A percentile compares a stretch with the other conserved stretches of the same genome.
Conservation (phyloP, 2,888 invertebrate species). For the Volucella inflata region DNA sequence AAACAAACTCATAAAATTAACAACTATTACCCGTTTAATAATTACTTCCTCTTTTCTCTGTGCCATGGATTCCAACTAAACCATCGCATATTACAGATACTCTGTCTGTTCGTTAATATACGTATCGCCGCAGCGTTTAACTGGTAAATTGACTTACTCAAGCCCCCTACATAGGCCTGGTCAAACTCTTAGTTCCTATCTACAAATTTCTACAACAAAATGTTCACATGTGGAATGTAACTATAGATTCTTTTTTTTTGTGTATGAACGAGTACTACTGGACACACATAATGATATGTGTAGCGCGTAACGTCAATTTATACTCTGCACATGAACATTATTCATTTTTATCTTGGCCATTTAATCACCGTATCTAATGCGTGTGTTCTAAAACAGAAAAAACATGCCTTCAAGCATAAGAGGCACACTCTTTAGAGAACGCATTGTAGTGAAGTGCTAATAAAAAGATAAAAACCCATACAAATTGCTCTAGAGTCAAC, state of each 20-base stretch:
- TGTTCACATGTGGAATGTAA: slow-evolving; percentile 1
- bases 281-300: slow-evolving; percentile 24
- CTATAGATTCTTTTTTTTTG: slow-evolving; percentile 46
- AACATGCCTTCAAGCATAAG: slow-evolving; percentile 21
- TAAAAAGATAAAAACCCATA: slow-evolving; percentile 58
- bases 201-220: slow-evolving; percentile 6
- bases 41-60: slow-evolving; percentile 66
- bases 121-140: slow-evolving; percentile 9
- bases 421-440: slow-evolving; percentile 45
- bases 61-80: slow-evolving; percentile 26
- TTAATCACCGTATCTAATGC: slow-evolving; percentile 70
- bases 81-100: not conserved
- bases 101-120: no score
- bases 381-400: slow-evolving; percentile 39
- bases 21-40: slow-evolving; percentile 58
- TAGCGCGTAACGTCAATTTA: slow-evolving; percentile 48
- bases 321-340: slow-evolving; percentile 54
- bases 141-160: slow-evolving; percentile 40
- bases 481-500: slow-evolving; percentile 56
- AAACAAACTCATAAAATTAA: slow-evolving; percentile 54
- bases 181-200: slow-evolving; percentile 10
- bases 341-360: slow-evolving; percentile 69
- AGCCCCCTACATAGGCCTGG: slow-evolving; percentile 7
- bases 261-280: slow-evolving; percentile 26
- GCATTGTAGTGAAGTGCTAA: slow-evolving; percentile 61